These are phyloP conservation scores for Macropis europaea DNA, from an alignment of 2,888 invertebrate species.

Conservation along the genomic window DNA sequence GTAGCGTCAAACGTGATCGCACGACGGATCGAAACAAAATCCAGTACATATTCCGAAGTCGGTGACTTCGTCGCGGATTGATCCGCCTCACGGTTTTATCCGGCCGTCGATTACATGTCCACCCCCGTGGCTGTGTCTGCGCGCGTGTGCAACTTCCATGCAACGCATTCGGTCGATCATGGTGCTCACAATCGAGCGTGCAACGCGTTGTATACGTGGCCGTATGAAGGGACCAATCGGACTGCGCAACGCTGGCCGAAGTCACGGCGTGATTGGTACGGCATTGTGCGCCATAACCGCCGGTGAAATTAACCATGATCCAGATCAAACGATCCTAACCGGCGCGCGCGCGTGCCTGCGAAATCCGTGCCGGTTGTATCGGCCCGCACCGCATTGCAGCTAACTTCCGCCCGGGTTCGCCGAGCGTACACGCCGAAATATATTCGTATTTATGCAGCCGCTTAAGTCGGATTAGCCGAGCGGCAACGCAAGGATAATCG, in stretches of 20 bases:
- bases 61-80: constrained; percentile 57
- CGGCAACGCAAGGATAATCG: constrained; percentile 40
- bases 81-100: constrained; percentile 54
- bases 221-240: constrained; percentile 45
- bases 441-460: constrained; percentile 50
- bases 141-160: not conserved
- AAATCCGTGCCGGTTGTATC: constrained; percentile 34
- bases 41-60: constrained; percentile 53
- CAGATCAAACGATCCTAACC: constrained; percentile 59
- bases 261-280: constrained; percentile 56
- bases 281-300: constrained; percentile 60
- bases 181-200: not conserved
- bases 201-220: not conserved
- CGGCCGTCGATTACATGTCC: constrained; percentile 35
- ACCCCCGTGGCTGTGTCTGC: not conserved
- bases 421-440: constrained; percentile 33
- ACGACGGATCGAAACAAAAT: constrained; percentile 57
- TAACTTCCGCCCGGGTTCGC: constrained; percentile 29
- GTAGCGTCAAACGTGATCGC: constrained; percentile 30
- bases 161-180: too few relatives aligned
- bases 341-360: constrained; percentile 46
- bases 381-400: constrained; percentile 42
- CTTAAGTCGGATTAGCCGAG: constrained; percentile 33
- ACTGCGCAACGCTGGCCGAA: constrained; percentile 48
- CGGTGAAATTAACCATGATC: constrained; percentile 65